A percentile compares a stretch with the other conserved stretches of the same genome.
Evolutionary conservation across 2,888 invertebrate species (phyloP).

Genomic region (Rhingia campestris): DNA sequence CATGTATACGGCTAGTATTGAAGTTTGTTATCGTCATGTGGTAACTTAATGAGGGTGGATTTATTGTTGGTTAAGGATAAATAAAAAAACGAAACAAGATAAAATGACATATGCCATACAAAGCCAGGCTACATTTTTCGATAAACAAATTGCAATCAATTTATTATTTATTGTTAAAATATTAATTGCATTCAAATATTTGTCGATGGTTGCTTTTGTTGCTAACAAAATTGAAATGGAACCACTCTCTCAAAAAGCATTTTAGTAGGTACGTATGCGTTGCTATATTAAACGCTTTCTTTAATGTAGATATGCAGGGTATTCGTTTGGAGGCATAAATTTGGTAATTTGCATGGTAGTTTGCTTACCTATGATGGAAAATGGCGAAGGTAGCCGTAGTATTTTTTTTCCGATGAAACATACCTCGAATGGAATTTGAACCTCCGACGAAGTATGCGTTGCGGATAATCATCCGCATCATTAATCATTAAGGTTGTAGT

Average conservation of each 20-base stretch:
- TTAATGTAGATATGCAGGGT: too few relatives aligned
- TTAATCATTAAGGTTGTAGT: too few relatives aligned
- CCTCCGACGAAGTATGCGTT: too few relatives aligned
- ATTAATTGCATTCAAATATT: slow-evolving; percentile 63
- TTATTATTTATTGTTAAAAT: slow-evolving; percentile 57
- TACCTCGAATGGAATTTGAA: too few relatives aligned
- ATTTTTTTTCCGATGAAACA: too few relatives aligned
- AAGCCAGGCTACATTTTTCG: slow-evolving; percentile 16
- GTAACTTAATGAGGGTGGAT: slow-evolving; percentile 69
- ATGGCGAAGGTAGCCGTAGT: too few relatives aligned
- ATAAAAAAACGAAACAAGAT: slow-evolving; percentile 6
- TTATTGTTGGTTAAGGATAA: slow-evolving; percentile 41
- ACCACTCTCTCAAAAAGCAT: neutral
- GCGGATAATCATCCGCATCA: too few relatives aligned
- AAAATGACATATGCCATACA: slow-evolving; percentile 15
- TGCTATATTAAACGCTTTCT: too few relatives aligned
- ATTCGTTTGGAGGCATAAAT: too few relatives aligned
- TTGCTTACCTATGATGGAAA: too few relatives aligned
- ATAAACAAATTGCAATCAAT: slow-evolving; percentile 67
- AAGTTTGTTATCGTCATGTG: slow-evolving; percentile 41
- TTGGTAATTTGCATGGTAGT: too few relatives aligned
- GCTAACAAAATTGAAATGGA: slow-evolving; percentile 12
- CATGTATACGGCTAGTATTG: neutral
- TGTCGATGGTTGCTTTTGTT: slow-evolving; percentile 22
- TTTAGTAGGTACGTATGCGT: too few relatives aligned